A percentile compares a stretch with the other conserved stretches of the same genome.
These are phyloP conservation scores for Notothenia rossii DNA, from an alignment of 2,113 vertebrate species.

Conservation along the genomic window DNA sequence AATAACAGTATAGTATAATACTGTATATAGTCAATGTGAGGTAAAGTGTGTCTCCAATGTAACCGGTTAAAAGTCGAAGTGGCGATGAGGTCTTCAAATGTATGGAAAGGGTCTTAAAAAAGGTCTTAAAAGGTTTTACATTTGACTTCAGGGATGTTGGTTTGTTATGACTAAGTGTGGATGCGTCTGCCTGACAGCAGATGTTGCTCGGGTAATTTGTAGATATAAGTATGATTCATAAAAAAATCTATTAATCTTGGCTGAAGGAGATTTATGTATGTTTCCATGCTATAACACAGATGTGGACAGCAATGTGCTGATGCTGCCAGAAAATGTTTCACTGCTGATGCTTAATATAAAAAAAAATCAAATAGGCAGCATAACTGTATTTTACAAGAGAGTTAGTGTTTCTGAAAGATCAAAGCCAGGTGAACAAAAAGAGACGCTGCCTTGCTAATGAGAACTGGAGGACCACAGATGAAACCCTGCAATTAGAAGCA, in stretches of 20 bases:
- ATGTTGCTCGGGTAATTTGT: constrained; percentile 1
- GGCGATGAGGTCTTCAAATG: too few relatives aligned
- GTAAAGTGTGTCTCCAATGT: too few relatives aligned
- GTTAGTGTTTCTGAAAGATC: constrained; percentile 69
- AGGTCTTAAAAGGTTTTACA: too few relatives aligned
- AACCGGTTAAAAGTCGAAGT: too few relatives aligned
- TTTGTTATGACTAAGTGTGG: not conserved
- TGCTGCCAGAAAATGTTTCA: not conserved
- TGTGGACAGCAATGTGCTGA: not conserved
- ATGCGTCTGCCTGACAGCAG: not conserved
- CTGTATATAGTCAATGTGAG: too few relatives aligned
- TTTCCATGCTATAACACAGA: not conserved
- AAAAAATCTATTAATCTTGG: not conserved
- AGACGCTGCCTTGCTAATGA: constrained; percentile 71
- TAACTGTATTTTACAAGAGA: constrained; percentile 49
- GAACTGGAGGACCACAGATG: constrained; percentile 59
- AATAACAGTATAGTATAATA: too few relatives aligned
- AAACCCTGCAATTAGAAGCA: constrained; percentile 76
- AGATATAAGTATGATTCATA: not conserved
- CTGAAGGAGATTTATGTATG: not conserved
- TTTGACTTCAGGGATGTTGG: constrained; percentile 5
- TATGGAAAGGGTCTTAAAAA: too few relatives aligned
- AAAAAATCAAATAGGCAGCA: not conserved
- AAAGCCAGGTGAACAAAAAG: constrained; percentile 76
- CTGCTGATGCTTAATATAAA: not conserved